A percentile compares a stretch with the other conserved stretches of the same genome.
These are phyloP conservation scores for Heliconius hewitsoni DNA, from an alignment of 1,140 invertebrate genomes.

Conservation along the genomic window DNA sequence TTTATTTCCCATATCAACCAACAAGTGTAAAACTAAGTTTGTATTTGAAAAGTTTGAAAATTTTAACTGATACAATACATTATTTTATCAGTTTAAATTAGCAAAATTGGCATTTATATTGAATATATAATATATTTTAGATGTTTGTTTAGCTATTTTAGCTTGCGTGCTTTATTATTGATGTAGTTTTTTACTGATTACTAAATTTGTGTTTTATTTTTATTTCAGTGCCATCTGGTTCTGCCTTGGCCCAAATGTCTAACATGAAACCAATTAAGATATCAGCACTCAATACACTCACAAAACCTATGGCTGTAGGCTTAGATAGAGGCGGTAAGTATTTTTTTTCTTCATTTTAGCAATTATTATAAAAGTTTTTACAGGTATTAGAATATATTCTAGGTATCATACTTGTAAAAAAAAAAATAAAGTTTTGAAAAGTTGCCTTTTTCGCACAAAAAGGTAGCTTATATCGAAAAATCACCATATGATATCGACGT, in stretches of 20 bases:
- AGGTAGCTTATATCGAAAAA: too few species aligned
- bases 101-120: neutral
- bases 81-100: neutral
- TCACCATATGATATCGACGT: too few species aligned
- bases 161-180: too few species aligned
- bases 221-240: slow-evolving; percentile 26
- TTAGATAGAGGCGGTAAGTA: neutral
- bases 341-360: neutral
- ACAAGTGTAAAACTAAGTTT: neutral
- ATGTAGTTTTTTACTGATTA: too few species aligned
- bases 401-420: too few species aligned
- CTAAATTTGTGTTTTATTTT: neutral
- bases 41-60: neutral
- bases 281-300: neutral
- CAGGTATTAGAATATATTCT: too few species aligned
- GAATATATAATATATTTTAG: too few species aligned
- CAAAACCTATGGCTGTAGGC: slow-evolving; percentile 6
- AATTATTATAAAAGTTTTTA: too few species aligned
- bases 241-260: slow-evolving; percentile 17
- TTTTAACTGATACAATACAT: neutral
- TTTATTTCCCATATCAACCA: neutral
- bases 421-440: too few species aligned
- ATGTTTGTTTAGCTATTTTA: too few species aligned
- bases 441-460: too few species aligned
- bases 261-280: slow-evolving; percentile 7